Conservation (phyloP, 2,113 vertebrate genomes). For the Rhinogobius similis region DNA sequence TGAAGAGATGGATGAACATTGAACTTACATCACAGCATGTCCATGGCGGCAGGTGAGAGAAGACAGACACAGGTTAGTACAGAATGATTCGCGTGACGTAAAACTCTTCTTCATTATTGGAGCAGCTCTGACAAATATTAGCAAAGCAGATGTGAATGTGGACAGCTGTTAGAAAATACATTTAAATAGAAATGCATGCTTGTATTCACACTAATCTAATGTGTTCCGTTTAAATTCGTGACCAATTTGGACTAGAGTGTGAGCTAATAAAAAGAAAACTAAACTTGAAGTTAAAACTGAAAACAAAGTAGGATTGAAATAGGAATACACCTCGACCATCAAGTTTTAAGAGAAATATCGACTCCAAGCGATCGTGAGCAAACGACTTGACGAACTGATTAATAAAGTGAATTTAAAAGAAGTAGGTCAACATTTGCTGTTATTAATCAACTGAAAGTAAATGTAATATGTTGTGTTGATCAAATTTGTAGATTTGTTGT, state of each 20-base stretch:
- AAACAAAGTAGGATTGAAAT: background rate
- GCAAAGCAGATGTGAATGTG: conserved; percentile 54
- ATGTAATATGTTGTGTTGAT: too few species aligned
- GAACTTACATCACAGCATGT: conserved; percentile 74
- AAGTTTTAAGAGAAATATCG: too few species aligned
- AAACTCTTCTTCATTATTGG: conserved; percentile 7
- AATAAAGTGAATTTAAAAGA: too few species aligned
- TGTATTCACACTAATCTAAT: background rate
- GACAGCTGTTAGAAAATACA: conserved; percentile 38
- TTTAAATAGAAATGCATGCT: background rate
- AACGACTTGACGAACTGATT: too few species aligned
- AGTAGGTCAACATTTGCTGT: too few species aligned
- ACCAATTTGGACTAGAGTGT: background rate
- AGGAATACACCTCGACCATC: background rate
- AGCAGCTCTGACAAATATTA: conserved; percentile 40
- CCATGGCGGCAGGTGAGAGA: conserved; percentile 66
- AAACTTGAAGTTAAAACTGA: background rate
- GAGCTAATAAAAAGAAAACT: background rate
- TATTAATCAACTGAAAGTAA: too few species aligned
- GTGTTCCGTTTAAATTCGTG: too few species aligned
- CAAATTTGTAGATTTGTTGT: too few species aligned
- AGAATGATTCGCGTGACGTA: conserved; percentile 59
- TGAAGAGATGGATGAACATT: conserved; percentile 59
- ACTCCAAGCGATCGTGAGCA: too few species aligned
- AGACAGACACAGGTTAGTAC: conserved; percentile 70